These are phyloP conservation scores for Aselliscus stoliczkanus DNA, from an alignment of 2,797 vertebrate species.

Conservation along the genomic window DNA sequence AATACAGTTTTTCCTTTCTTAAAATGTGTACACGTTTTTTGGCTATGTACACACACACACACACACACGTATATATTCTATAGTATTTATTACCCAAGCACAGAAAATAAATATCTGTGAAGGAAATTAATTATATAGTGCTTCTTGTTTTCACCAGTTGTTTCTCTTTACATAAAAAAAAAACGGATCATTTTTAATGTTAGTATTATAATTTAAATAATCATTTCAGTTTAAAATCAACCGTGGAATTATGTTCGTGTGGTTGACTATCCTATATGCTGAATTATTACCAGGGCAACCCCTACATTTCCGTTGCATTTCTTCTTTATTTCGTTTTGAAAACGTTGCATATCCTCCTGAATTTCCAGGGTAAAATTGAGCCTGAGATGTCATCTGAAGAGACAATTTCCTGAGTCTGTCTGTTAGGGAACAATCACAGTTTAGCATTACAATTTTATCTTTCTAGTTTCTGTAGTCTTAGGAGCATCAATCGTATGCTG, in stretches of 20 bases:
- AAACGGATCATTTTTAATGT: neutral
- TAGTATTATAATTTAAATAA: neutral
- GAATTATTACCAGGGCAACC: neutral
- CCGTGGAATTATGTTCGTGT: rapidly evolving
- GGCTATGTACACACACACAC: neutral
- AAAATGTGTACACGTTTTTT: no score
- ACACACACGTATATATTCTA: neutral
- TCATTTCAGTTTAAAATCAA: neutral
- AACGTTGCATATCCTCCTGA: neutral
- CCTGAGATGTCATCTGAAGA: neutral
- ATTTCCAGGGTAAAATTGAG: neutral
- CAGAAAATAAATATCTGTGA: neutral
- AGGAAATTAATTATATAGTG: neutral
- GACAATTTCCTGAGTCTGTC: constrained; percentile 41
- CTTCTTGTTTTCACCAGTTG: neutral
- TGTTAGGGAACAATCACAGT: neutral
- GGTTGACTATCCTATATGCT: neutral
- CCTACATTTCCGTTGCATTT: neutral
- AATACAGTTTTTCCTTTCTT: no score
- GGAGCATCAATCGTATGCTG: constrained; percentile 6
- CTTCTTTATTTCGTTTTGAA: constrained; percentile 1
- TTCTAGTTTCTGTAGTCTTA: constrained; percentile 31
- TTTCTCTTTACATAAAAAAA: neutral
- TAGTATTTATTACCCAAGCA: neutral
- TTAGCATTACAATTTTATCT: constrained; percentile 57